Evolutionary conservation across 2,888 invertebrate genomes (phyloP), one percentile per base, ranked within the genome.

Genomic region (Salticus scenicus): DNA sequence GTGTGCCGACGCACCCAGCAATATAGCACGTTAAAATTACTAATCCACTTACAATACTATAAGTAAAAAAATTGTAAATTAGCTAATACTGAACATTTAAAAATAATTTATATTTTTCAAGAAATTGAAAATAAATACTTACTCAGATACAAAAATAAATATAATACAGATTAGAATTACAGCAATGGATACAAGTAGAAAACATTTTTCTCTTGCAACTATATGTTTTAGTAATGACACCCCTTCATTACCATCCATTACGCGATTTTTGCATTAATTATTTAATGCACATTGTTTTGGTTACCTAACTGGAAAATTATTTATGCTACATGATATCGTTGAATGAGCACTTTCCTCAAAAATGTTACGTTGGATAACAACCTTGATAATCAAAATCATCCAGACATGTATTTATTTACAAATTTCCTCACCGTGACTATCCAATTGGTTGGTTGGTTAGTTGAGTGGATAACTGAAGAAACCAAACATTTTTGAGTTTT

Each of bases 221-320:
- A 47, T n/a, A 30, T 74, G 33, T 67, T 72, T 84, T 28, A 72
- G 63, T 14, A 71, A 31, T 71, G 82, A 76, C 82, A 78, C 78
- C 77, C 77, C 77, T 78, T 78, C 84, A 31, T 84, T 84, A 37
- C 73, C 72, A 28, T 84, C 78, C 84, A 84, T 84, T 27, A 28
- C n/a, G n/a, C n/a, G n/a, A n/a, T n/a, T n/a, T n/a, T n/a, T n/a
- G n/a, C n/a, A n/a, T n/a, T n/a, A n/a, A n/a, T n/a, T n/a, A n/a
- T n/a, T n/a, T n/a, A n/a, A n/a, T n/a, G n/a, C n/a, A n/a, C n/a
- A n/a, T n/a, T n/a, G n/a, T n/a, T n/a, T n/a, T n/a, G n/a, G n/a
- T n/a, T n/a, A n/a, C n/a, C 10, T 31, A 33, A 20, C 10, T 24
- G 24, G 24, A 37, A 1, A 24, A 57, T 57, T 24, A 47, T 57